Base-by-base conservation (phyloP, 2,888 invertebrate genomes). In the Carpatolechia fugitivella region DNA sequence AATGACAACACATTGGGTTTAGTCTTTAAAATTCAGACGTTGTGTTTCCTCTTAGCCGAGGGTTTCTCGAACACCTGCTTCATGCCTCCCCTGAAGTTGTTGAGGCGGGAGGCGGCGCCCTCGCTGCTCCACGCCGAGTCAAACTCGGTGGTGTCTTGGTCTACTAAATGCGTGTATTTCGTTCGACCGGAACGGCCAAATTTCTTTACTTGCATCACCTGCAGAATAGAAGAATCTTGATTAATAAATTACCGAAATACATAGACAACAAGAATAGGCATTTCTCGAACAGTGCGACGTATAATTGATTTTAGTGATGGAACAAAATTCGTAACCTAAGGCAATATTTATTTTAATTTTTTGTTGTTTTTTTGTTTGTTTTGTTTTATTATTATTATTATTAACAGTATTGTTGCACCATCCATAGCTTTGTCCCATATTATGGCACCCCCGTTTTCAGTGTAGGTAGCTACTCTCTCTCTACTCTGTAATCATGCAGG, bases 131-230 rank as follows among this genome's bases (percentile, higher is more conserved):
- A 99, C 0, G 99, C 98, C 0, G 98, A 98, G 77, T 99, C 98
- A 72, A 98, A 98, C 74, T 97, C 96, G 0, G 99, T 99, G 0
- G 99, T 99, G 76, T 99, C 99, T 82, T 99, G 99, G 84, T 99
- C 99, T 0, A 99, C 99, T 74, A 99, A 91, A 88, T 99, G 99
- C 0, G 99, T 99, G 85, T 99, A 99, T 77, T 99, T 99, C 0
- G 99, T 99, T 52, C 99, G 93, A 4, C 99, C 99, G 51, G 99
- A 99, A 1, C 99, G 94, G 10, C 99, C 99, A 84, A 99, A 99
- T 90, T 99, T 99, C 90, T 99, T 99, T 41, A 99, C 99, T 93
- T 99, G 99, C 99, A 99, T 99, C 66, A 99, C 99, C 90, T 90
- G 68, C 1, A 36, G 44, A 41, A n/a, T n/a, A n/a, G 11, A 33